A percentile compares a stretch with the other conserved stretches of the same genome.
phyloP scores from a whole-genome alignment of 2,888 invertebrate genomes.

The Pocota personata region DNA sequence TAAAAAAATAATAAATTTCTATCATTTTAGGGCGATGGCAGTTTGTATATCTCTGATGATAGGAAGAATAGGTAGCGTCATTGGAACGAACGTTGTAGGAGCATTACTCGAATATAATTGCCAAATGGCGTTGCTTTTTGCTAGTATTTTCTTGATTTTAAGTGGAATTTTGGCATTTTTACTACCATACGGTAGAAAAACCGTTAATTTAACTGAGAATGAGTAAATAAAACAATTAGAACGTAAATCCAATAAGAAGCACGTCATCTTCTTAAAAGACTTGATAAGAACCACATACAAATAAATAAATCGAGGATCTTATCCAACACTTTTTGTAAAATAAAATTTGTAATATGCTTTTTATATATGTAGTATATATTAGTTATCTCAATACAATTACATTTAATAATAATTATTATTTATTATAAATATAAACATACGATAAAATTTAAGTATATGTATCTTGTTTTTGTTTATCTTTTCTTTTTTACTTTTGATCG shows the following conservation, averaged over 20 bases:
- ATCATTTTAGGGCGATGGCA: slow-evolving; percentile 75
- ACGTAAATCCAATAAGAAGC: background rate
- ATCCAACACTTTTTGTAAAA: background rate
- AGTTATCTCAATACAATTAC: slow-evolving; percentile 57
- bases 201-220: background rate
- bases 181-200: slow-evolving; percentile 39
- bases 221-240: background rate
- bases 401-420: slow-evolving; percentile 54
- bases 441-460: slow-evolving; percentile 60
- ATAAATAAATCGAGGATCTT: background rate
- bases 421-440: slow-evolving; percentile 69
- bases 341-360: background rate
- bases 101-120: slow-evolving; percentile 75
- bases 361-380: slow-evolving; percentile 43
- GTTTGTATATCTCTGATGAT: slow-evolving; percentile 76
- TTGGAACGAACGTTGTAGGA: slow-evolving; percentile 75
- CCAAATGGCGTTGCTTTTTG: slow-evolving; percentile 64
- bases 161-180: slow-evolving; percentile 71
- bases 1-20: slow-evolving; percentile 75
- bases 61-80: slow-evolving; percentile 75
- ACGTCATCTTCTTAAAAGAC: background rate
- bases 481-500: slow-evolving; percentile 9
- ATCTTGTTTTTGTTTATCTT: slow-evolving; percentile 5
- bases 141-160: slow-evolving; percentile 67
- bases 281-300: background rate